phyloP scores from a whole-genome alignment of 2,113 vertebrate species.

The Macroglossus sobrinus region DNA sequence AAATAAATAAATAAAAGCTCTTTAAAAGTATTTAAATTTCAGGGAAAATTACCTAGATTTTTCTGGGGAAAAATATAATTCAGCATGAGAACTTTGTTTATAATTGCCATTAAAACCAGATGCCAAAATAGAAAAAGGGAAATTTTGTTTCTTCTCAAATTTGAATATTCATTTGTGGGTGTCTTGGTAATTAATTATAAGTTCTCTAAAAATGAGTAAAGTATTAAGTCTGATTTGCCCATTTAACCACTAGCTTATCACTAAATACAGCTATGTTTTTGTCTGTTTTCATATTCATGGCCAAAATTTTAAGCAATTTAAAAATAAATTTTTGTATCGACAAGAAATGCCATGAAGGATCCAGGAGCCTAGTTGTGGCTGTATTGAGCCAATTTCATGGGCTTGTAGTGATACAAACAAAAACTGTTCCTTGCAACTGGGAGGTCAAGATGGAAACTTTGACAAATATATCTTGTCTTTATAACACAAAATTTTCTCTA shows the following conservation, averaged over 20 bases:
- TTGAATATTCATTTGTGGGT: background rate
- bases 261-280: background rate
- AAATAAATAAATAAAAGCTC: background rate
- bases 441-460: background rate
- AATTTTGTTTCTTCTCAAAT: background rate
- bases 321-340: conserved; percentile 20
- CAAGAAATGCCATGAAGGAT: background rate
- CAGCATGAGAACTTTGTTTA: conserved; percentile 24
- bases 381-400: background rate
- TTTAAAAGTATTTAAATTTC: background rate
- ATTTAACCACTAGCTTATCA: background rate
- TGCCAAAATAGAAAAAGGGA: background rate
- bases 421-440: background rate
- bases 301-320: conserved; percentile 46
- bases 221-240: background rate
- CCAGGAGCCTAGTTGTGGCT: conserved; percentile 8
- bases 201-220: conserved; percentile 10
- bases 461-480: conserved; percentile 14
- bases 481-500: conserved; percentile 1
- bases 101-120: conserved; percentile 30
- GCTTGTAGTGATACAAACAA: conserved; percentile 11
- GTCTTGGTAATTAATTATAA: conserved; percentile 20
- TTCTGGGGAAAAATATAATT: background rate
- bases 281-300: background rate
- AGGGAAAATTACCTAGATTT: background rate